phyloP scores from a whole-genome alignment of 2,113 vertebrate genomes.

The Tichodroma muraria region DNA sequence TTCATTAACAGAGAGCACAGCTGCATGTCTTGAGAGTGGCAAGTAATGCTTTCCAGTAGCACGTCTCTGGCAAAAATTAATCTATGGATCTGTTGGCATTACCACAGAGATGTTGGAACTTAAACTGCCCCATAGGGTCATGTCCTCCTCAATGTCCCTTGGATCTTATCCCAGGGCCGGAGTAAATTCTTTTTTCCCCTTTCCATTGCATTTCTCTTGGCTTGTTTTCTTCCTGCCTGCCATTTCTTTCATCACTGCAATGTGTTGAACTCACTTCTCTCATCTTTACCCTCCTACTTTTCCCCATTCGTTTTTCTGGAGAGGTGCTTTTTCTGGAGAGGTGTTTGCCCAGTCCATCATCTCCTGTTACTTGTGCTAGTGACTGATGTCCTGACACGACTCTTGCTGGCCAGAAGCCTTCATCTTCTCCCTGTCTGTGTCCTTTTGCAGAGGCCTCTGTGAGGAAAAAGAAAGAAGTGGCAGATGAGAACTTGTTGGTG shows the following conservation, averaged over 20 bases:
- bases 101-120: neutral
- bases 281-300: neutral
- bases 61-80: neutral
- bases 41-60: neutral
- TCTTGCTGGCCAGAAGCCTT: neutral
- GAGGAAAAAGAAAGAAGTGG: slow-evolving; percentile 68
- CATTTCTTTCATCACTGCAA: neutral
- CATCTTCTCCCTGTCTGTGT: neutral
- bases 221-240: neutral
- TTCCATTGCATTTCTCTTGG: neutral
- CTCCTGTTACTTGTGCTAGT: neutral
- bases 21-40: neutral
- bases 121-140: neutral
- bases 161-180: neutral
- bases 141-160: neutral
- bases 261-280: neutral
- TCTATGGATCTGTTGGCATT: neutral
- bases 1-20: neutral
- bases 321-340: neutral
- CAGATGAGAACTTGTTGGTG: slow-evolving; percentile 52
- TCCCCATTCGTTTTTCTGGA: neutral
- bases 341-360: neutral
- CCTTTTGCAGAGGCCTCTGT: slow-evolving; percentile 66
- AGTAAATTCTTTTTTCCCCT: neutral
- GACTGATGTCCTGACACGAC: neutral